phyloP scores from a whole-genome alignment of 2,797 vertebrate species.

The Heteromormyrus szaboi region DNA sequence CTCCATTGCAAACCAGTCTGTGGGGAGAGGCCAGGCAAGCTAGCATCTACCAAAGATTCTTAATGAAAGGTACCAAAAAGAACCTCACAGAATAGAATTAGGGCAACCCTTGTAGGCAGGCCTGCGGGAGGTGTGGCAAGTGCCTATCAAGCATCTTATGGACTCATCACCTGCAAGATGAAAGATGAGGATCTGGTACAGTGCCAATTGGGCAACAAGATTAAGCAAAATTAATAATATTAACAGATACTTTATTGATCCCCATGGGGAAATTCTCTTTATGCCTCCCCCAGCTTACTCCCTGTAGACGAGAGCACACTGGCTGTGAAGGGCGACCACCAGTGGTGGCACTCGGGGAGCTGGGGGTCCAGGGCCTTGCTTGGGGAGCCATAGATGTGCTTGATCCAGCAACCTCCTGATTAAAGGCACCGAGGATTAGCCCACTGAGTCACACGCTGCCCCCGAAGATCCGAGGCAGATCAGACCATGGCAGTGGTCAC shows the following conservation, averaged over 20 bases:
- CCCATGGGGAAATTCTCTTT: neutral
- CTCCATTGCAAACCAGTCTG: neutral
- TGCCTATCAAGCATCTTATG: neutral
- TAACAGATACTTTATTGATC: neutral
- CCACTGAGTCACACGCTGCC: neutral
- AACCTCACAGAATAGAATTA: neutral
- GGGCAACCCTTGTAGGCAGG: neutral
- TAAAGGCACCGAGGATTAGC: neutral
- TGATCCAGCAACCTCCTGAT: neutral
- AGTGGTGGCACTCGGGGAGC: neutral
- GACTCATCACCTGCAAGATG: neutral
- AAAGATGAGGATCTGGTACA: neutral
- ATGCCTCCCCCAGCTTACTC: neutral
- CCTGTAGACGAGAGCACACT: neutral
- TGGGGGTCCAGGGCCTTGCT: neutral
- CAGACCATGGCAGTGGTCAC: neutral
- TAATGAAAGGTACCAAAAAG: neutral
- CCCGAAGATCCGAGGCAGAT: neutral
- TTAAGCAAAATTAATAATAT: neutral
- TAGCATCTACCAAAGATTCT: neutral
- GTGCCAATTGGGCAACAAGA: neutral
- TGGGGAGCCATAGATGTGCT: neutral
- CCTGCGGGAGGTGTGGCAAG: neutral
- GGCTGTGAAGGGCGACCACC: neutral
- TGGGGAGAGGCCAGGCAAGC: neutral